Percentiles rank a stretch among this genome's conserved stretches.
phyloP scores from a whole-genome alignment of 2,888 invertebrate genomes.

The Anthoptus insignis region DNA sequence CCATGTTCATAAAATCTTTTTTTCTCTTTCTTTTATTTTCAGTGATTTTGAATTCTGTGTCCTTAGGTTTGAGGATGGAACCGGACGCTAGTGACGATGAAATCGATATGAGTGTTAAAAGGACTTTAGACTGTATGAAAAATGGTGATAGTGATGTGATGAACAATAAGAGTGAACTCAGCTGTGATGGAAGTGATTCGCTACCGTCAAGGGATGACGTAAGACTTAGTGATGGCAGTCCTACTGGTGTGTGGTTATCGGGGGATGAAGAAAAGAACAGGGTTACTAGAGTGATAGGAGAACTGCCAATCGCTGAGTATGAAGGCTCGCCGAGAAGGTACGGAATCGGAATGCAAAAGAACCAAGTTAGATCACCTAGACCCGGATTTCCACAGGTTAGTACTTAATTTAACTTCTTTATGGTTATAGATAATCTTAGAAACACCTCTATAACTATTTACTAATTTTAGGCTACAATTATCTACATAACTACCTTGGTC shows the following conservation, averaged over 20 bases:
- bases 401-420: neutral
- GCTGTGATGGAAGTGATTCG: conserved; percentile 73
- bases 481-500: too few relatives aligned
- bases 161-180: conserved; percentile 80
- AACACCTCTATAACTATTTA: too few relatives aligned
- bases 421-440: too few relatives aligned
- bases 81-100: conserved; percentile 84
- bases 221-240: conserved; percentile 69
- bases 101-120: conserved; percentile 80
- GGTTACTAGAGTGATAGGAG: conserved; percentile 91
- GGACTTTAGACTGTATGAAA: conserved; percentile 84
- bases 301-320: conserved; percentile 97
- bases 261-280: conserved; percentile 74
- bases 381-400: conserved; percentile 95
- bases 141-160: conserved; percentile 82
- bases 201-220: conserved; percentile 70
- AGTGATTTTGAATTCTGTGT: conserved; percentile 86
- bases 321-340: conserved; percentile 97
- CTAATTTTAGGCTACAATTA: too few relatives aligned
- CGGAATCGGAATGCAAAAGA: conserved; percentile 91
- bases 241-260: conserved; percentile 70
- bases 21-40: conserved; percentile 80
- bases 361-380: conserved; percentile 91
- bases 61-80: conserved; percentile 85
- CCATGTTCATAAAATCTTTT: conserved; percentile 63